Evolutionary conservation across 2,888 invertebrate species (phyloP), one percentile per base, ranked within the genome.

Genomic region (Villa cingulata): DNA sequence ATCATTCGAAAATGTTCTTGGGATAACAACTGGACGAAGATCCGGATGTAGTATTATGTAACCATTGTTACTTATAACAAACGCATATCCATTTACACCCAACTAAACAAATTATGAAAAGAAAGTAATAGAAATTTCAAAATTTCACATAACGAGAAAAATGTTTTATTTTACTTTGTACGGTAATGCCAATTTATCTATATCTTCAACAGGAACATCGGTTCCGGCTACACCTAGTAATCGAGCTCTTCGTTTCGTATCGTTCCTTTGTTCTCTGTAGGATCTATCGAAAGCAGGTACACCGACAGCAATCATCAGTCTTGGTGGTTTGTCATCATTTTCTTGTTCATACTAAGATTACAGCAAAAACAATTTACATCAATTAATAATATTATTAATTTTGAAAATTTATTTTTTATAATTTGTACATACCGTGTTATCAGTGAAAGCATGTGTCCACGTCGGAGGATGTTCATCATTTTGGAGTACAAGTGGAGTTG

Each of bases 51-150:
- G 78, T 47, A 98, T 73, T 38, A 97, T 76, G 66, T 94, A 95
- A 2, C 97, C 97, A 67, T 97, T 96, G 66, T 95, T 95, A 58
- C 92, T 96, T 18, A 96, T 85, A 57, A 95, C 86, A 70, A 97
- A 96, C 2, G 92, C 86, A 70, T 96, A 97, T 1, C 90, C 95
- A 66, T 92, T 94, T 1, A 92, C 92, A 23, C 97, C 97, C 46
- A 96, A 80, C 86, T 92, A 45, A 37, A 39, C 49, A 46, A 45
- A 12, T 15, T 23, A 23, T 23, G 4, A 23, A 23, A 23, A 23
- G 7, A 23, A 23, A 23, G 7, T 23, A 23, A 23, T 23, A n/a
- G n/a, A n/a, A n/a, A n/a, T n/a, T n/a, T n/a, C n/a, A n/a, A n/a
- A n/a, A n/a, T n/a, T n/a, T n/a, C n/a, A n/a, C n/a, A n/a, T 10